phyloP scores from a whole-genome alignment of 2,888 invertebrate species.

The Quadroppia sp. region DNA sequence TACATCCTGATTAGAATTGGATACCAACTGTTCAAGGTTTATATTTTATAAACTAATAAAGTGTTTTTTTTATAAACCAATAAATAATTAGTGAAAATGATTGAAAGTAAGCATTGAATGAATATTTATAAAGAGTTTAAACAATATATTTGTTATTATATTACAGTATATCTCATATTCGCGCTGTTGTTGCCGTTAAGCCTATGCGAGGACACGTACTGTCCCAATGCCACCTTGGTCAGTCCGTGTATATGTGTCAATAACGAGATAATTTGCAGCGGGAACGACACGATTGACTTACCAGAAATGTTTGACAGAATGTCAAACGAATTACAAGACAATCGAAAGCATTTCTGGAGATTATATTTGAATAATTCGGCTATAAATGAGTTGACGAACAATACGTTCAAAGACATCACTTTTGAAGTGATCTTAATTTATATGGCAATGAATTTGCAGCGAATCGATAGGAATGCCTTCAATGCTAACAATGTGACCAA shows the following conservation, averaged over 20 bases:
- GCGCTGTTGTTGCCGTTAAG: no score
- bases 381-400: not conserved
- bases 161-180: no score
- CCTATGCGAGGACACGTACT: no score
- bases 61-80: no score
- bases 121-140: no score
- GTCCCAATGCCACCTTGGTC: not conserved
- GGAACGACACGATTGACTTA: not conserved
- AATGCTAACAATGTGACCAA: no score
- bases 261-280: not conserved
- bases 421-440: not conserved
- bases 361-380: not conserved
- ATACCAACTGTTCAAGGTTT: no score
- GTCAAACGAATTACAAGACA: not conserved
- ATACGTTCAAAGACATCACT: constrained; percentile 3
- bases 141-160: no score
- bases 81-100: no score
- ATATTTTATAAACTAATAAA: no score
- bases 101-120: no score
- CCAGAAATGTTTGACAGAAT: not conserved
- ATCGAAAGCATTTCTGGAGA: not conserved
- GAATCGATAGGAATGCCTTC: not conserved
- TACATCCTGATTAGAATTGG: no score
- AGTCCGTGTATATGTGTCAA: not conserved
- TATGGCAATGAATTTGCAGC: not conserved